These are phyloP conservation scores for Platichthys flesus DNA, from an alignment of 2,113 vertebrate genomes.

Conservation along the genomic window DNA sequence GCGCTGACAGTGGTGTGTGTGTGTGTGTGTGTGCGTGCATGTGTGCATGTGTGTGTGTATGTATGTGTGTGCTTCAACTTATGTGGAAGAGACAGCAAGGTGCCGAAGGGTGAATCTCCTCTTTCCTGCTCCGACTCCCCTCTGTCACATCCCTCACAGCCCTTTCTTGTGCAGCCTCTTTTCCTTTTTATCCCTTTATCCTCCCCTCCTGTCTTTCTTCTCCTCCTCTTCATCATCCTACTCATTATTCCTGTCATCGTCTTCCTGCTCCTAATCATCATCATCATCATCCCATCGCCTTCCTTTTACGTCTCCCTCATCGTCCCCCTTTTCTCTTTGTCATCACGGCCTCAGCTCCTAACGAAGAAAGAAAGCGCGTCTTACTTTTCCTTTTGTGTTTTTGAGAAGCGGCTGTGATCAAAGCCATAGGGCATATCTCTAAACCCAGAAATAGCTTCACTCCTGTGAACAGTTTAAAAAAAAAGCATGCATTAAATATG, in stretches of 20 bases:
- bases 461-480: slow-evolving; percentile 27
- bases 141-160: slow-evolving; percentile 48
- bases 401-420: slow-evolving; percentile 35
- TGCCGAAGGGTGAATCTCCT: slow-evolving; percentile 53
- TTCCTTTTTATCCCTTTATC: slow-evolving; percentile 9
- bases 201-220: slow-evolving; percentile 3
- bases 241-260: slow-evolving; percentile 31
- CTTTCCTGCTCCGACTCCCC: slow-evolving; percentile 48
- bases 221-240: not conserved
- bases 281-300: slow-evolving; percentile 8
- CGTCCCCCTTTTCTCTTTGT: slow-evolving; percentile 4
- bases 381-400: not conserved
- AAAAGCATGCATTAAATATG: slow-evolving; percentile 73
- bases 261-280: slow-evolving; percentile 34
- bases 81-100: slow-evolving; percentile 59
- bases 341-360: slow-evolving; percentile 18
- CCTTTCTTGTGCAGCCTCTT: slow-evolving; percentile 26
- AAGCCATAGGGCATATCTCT: slow-evolving; percentile 21
- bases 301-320: slow-evolving; percentile 17
- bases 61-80: slow-evolving; percentile 31
- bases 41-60: slow-evolving; percentile 34
- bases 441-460: slow-evolving; percentile 56
- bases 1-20: slow-evolving; percentile 34
- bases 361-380: slow-evolving; percentile 31
- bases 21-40: slow-evolving; percentile 40